Percentiles rank a stretch among this genome's conserved stretches.
Conservation (phyloP, 2,113 vertebrate genomes). For the Clupea harengus region DNA sequence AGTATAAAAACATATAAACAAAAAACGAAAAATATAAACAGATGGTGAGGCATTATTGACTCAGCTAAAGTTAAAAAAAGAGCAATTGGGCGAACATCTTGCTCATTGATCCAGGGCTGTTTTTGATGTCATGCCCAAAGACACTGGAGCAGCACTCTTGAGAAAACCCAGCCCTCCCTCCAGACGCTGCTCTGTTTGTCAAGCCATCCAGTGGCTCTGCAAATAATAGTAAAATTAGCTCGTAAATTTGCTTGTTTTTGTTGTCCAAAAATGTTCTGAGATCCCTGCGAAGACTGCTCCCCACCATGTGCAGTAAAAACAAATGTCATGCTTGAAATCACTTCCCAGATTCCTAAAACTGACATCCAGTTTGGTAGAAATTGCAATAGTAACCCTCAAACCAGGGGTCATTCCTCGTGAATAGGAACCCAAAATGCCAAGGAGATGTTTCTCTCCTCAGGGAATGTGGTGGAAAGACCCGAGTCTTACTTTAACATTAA, state of each 20-base stretch:
- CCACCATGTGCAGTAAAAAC: conserved; percentile 21
- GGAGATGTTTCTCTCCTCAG: neutral
- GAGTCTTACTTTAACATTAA: neutral
- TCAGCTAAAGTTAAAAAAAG: neutral
- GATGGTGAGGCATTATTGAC: neutral
- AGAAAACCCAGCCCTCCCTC: neutral
- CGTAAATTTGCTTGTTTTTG: conserved; percentile 26
- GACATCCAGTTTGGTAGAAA: conserved; percentile 38
- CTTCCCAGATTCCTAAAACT: conserved; percentile 16
- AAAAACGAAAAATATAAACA: neutral
- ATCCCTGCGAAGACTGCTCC: neutral
- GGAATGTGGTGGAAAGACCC: neutral
- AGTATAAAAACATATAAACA: too few relatives aligned
- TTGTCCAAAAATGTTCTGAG: conserved; percentile 14
- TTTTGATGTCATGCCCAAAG: neutral
- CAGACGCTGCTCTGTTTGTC: conserved; percentile 23
- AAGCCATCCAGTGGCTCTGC: conserved; percentile 17
- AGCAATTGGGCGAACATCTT: neutral
- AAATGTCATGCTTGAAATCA: conserved; percentile 10
- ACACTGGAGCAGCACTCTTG: neutral
- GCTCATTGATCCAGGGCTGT: neutral
- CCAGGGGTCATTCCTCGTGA: conserved; percentile 23
- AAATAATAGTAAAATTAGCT: conserved; percentile 36
- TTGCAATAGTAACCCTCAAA: conserved; percentile 29
- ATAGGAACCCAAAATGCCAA: conserved; percentile 15